Base-by-base conservation (phyloP, 1,140 invertebrate genomes). In the Cydia strobilella region DNA sequence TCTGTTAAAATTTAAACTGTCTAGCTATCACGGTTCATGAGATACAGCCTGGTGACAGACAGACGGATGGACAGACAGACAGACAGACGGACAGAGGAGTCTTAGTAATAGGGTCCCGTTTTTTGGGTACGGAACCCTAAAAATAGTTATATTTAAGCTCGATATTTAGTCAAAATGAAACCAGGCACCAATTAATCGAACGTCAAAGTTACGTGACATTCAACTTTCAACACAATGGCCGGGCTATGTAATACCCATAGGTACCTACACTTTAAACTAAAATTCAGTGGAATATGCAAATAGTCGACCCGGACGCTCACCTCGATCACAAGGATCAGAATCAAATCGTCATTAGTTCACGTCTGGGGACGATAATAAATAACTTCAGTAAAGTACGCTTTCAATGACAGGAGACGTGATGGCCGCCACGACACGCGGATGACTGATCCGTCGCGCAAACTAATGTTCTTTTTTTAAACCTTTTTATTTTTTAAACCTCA, bases 391-490 rank as follows among this genome's bases (percentile, higher is more conserved):
- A 84, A 85, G 79, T 80, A 80, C 79, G 76, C 74, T 76, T 82
- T 80, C 73, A 80, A 79, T 75, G 76, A 78, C 73, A 54, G 72
- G 74, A 86, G 87, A 92, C 90, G 90, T 92, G 90, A 87, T 85
- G 73, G 74, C 74, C 80, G 73, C 79, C 80, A 80, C 82, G 80
- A 81, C 82, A 79, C 81, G 82, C 84, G 89, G 89, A 92, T 92
- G 90, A 92, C 90, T 88, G 90, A 90, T 89, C 86, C 88, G 82
- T 82, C 84, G 86, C 86, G 83, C 81, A 83, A 87, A 90, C 84
- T 89, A 92, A 92, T 90, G 89, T 90, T 90, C 87, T 84, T 91
- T 88, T 92, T 89, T 90, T 81, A 84, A 87, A 86, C 62, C 79
- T 82, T 89, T 88, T 90, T 87, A 86, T 89, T 90, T 90, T 88